Percentiles rank a stretch among this genome's conserved stretches.
These are phyloP conservation scores for Temnothorax curvispinosus DNA, from an alignment of 1,140 invertebrate genomes.

Conservation along the genomic window DNA sequence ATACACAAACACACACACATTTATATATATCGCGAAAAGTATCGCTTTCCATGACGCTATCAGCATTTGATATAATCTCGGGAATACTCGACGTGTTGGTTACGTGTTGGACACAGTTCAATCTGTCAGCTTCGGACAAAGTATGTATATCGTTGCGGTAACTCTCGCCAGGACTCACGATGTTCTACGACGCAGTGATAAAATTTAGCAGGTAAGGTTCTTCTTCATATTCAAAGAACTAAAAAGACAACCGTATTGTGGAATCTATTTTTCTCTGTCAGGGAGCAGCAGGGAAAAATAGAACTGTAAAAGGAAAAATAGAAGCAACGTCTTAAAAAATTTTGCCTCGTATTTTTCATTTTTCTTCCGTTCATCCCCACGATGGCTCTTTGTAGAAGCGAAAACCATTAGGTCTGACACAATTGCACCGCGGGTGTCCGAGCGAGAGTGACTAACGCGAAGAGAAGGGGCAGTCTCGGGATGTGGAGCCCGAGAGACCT, in stretches of 20 bases:
- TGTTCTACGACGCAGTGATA: neutral
- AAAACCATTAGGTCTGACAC: conserved; percentile 76
- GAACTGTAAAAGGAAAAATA: neutral
- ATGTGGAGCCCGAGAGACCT: neutral
- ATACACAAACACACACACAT: neutral
- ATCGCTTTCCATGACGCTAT: conserved; percentile 3
- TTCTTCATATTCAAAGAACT: neutral
- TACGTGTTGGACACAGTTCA: neutral
- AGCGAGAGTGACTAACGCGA: conserved; percentile 3
- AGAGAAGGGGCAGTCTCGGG: neutral
- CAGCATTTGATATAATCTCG: conserved; percentile 1
- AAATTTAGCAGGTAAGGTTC: neutral
- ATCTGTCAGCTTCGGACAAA: neutral
- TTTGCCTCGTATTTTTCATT: neutral
- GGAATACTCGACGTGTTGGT: neutral
- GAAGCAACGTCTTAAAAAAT: neutral
- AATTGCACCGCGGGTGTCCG: conserved; percentile 78
- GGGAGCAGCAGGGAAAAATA: neutral
- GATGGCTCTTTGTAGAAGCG: conserved; percentile 51
- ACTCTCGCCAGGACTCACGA: neutral
- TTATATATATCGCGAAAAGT: neutral
- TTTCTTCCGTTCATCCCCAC: conserved; percentile 4
- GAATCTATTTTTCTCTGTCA: neutral
- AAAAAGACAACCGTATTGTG: neutral
- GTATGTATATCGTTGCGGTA: neutral